Conservation (phyloP, 2,888 invertebrate species). For the Tipula lateralis region DNA sequence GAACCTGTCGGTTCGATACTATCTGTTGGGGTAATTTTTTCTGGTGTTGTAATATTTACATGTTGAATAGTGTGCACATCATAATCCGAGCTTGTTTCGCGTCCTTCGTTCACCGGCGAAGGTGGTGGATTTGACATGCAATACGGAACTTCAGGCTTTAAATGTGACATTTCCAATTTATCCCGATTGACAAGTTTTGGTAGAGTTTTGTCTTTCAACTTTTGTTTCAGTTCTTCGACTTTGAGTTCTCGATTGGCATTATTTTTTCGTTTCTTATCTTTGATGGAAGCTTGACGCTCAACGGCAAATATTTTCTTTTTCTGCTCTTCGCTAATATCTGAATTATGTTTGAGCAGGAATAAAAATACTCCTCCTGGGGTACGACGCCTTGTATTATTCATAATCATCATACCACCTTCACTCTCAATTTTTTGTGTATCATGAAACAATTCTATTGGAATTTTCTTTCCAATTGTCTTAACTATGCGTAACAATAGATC, state of each 20-base stretch:
- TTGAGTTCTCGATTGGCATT: conserved; percentile 58
- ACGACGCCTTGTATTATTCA: conserved; percentile 70
- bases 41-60: conserved; percentile 39
- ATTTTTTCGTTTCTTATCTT: conserved; percentile 55
- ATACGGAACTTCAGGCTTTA: conserved; percentile 40
- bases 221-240: conserved; percentile 61
- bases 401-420: conserved; percentile 79
- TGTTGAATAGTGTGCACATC: conserved; percentile 51
- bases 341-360: conserved; percentile 70
- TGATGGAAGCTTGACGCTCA: conserved; percentile 56
- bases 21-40: conserved; percentile 12
- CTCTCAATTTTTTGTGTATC: conserved; percentile 78
- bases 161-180: conserved; percentile 41
- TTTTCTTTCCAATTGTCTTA: conserved; percentile 63
- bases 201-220: conserved; percentile 50
- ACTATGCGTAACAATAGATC: conserved; percentile 66
- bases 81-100: conserved; percentile 63
- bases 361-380: conserved; percentile 85
- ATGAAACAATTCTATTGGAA: conserved; percentile 68
- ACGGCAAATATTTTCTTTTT: conserved; percentile 64
- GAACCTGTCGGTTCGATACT: conserved; percentile 42
- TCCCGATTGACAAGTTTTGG: conserved; percentile 42
- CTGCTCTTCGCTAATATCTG: conserved; percentile 61
- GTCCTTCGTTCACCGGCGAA: conserved; percentile 71
- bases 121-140: conserved; percentile 67